Evolutionary conservation across 2,888 invertebrate species (phyloP), one percentile per base, ranked within the genome.

Genomic region (Andricus quercusramuli): DNA sequence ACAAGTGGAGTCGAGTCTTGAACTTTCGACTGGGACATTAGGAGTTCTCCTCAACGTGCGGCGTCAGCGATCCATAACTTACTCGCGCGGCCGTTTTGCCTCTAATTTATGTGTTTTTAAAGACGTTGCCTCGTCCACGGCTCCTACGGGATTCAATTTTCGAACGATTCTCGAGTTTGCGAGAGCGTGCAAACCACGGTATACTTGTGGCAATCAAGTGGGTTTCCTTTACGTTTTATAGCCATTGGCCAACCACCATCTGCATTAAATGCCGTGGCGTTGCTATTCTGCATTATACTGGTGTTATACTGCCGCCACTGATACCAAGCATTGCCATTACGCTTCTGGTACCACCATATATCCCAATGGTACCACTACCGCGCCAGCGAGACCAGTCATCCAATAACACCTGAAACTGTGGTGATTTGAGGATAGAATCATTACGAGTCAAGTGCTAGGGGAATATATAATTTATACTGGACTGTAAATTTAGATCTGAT

Each of bases 51-150:
- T 74, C 70, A 79, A 74, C 77, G 81, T 79, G 82, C 82, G 78
- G 84, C 84, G 79, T 81, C 89, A 88, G 89, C 90, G 90, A 91
- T 91, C 89, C 90, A 90, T 91, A 91, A 92, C 91, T 92, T 91
- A 92, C 88, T 89, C 86, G 85, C 86, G 85, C 84, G 86, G 89
- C 88, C 89, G 89, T 92, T 92, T 92, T 91, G 88, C 88, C 86
- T 88, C 87, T 90, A 92, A 92, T 92, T 92, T 92, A 92, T 92
- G 92, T 90, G 90, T 91, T 92, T 92, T 92, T 92, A 92, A 92
- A 90, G 88, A 87, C 86, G 87, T 83, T 83, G 77, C 83, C 85
- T 86, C 85, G 84, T 86, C 84, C 88, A 82, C 86, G 84, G 89
- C 87, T 87, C 83, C 88, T 85, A 87, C 86, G 85, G 87, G 86